Percentiles rank a stretch among this genome's conserved stretches.
phyloP scores from a whole-genome alignment of 2,113 vertebrate genomes.

The Mola mola region DNA sequence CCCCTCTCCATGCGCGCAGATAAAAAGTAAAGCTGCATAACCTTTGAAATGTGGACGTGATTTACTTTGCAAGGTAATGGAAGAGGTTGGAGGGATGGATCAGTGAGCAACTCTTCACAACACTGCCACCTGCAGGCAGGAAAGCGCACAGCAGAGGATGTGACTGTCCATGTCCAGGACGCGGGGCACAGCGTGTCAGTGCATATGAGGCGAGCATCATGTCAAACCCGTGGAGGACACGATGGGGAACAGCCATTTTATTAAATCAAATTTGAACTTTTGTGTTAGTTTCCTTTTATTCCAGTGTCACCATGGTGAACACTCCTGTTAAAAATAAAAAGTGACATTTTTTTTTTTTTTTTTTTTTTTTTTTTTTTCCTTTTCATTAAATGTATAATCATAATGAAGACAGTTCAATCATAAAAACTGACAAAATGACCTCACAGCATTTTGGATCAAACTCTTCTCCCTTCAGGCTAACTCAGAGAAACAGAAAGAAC shows the following conservation, averaged over 20 bases:
- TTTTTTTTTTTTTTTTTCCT: too few relatives aligned
- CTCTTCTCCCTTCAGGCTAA: constrained; percentile 72
- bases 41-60: too few relatives aligned
- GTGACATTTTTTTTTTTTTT: constrained; percentile 67
- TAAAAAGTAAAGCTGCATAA: too few relatives aligned
- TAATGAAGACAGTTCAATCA: constrained; percentile 78
- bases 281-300: constrained; percentile 84
- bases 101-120: too few relatives aligned
- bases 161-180: not conserved
- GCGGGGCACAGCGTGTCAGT: too few relatives aligned
- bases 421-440: constrained; percentile 80
- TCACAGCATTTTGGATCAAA: constrained; percentile 81
- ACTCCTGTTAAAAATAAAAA: constrained; percentile 80
- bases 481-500: constrained; percentile 67
- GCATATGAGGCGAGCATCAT: constrained; percentile 37
- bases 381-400: constrained; percentile 77
- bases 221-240: constrained; percentile 66
- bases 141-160: not conserved
- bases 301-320: constrained; percentile 81
- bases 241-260: constrained; percentile 84
- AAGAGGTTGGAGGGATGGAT: too few relatives aligned
- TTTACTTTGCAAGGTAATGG: too few relatives aligned
- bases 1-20: too few relatives aligned
- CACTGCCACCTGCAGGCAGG: too few relatives aligned
- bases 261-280: constrained; percentile 82